Conservation (phyloP, 2,113 vertebrate genomes). For the Pteropus alecto region DNA sequence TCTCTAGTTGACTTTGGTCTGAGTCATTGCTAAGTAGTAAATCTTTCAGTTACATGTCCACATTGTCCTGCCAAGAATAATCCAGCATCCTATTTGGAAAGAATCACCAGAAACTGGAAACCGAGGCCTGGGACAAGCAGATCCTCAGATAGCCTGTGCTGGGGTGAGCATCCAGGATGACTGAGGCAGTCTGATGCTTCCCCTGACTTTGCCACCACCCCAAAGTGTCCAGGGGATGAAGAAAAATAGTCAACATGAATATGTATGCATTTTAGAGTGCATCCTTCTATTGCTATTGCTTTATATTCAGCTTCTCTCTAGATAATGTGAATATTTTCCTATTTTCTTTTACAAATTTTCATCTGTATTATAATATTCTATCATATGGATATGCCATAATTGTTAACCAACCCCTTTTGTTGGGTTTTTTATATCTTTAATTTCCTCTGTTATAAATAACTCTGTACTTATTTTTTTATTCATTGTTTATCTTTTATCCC, state of each 20-base stretch:
- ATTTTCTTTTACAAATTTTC: not conserved
- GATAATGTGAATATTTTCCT: not conserved
- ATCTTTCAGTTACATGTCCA: not conserved
- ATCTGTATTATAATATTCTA: not conserved
- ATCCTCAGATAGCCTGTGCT: not conserved
- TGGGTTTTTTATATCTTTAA: not conserved
- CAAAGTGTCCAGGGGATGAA: not conserved
- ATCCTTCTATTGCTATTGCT: not conserved
- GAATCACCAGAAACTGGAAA: not conserved
- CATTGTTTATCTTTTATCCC: not conserved
- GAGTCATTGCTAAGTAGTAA: not conserved
- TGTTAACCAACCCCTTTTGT: not conserved
- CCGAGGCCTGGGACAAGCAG: not conserved
- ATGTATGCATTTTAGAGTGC: not conserved
- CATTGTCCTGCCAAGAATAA: not conserved
- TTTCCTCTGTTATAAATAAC: not conserved
- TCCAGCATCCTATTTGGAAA: not conserved
- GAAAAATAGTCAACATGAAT: not conserved
- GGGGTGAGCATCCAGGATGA: not conserved
- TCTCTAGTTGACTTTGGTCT: not conserved
- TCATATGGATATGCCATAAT: not conserved
- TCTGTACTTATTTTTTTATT: not conserved
- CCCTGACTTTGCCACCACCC: not conserved
- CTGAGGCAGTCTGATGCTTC: not conserved
- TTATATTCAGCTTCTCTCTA: not conserved